These are phyloP conservation scores for Empis livida DNA, from an alignment of 2,888 invertebrate species.

Conservation along the genomic window DNA sequence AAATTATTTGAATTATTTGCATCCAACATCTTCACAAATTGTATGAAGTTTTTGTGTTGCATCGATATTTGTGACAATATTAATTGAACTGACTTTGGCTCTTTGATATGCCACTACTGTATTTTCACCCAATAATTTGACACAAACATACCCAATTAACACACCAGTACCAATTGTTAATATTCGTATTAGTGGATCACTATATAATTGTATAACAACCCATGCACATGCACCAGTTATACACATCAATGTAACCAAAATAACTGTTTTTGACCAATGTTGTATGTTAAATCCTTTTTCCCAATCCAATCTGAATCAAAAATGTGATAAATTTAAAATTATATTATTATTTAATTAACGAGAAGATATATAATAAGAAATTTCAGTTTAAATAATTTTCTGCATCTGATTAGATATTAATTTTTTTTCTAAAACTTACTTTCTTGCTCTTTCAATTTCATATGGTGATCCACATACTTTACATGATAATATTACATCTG, in stretches of 20 bases:
- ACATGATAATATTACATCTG: slow-evolving; percentile 57
- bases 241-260: slow-evolving; percentile 66
- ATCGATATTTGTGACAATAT: slow-evolving; percentile 45
- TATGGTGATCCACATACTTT: slow-evolving; percentile 78
- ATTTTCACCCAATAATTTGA: slow-evolving; percentile 77
- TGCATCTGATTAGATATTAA: too few relatives aligned
- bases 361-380: too few relatives aligned
- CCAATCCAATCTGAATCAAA: slow-evolving; percentile 63
- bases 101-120: slow-evolving; percentile 83
- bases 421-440: slow-evolving; percentile 30
- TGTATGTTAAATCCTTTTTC: slow-evolving; percentile 68
- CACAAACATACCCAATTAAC: slow-evolving; percentile 70
- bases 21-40: slow-evolving; percentile 31
- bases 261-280: slow-evolving; percentile 74
- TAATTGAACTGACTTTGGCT: slow-evolving; percentile 76
- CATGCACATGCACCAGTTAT: slow-evolving; percentile 65
- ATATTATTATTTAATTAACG: too few relatives aligned
- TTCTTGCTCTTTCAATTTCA: slow-evolving; percentile 61
- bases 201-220: slow-evolving; percentile 65
- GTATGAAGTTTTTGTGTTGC: slow-evolving; percentile 31
- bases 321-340: too few relatives aligned
- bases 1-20: too few relatives aligned
- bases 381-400: too few relatives aligned
- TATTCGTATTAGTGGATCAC: slow-evolving; percentile 64
- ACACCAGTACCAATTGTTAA: slow-evolving; percentile 69